Percentiles rank a stretch among this genome's conserved stretches.
Evolutionary conservation across 2,888 invertebrate genomes (phyloP).

Genomic region (Agrochola litura): DNA sequence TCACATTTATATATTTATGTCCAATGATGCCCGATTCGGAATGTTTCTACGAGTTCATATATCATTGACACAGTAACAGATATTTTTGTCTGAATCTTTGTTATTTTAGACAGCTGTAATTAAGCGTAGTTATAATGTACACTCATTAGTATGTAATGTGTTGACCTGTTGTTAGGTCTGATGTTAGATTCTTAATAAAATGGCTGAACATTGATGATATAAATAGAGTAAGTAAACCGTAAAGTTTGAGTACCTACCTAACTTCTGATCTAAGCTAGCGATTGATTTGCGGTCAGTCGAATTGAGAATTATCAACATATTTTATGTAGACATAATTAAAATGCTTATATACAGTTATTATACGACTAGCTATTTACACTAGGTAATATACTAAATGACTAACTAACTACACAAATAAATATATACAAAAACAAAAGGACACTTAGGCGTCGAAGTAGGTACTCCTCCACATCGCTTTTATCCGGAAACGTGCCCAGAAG

Average conservation of each 20-base stretch:
- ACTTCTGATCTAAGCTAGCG: neutral
- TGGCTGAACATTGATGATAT: neutral
- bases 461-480: neutral
- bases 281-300: constrained; percentile 3
- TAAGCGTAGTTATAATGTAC: neutral
- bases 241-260: neutral
- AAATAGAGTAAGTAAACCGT: neutral
- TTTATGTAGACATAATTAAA: neutral
- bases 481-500: neutral
- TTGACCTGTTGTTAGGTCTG: neutral
- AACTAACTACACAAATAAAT: neutral
- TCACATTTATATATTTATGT: constrained; percentile 79
- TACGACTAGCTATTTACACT: neutral
- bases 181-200: neutral
- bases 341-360: neutral
- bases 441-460: neutral
- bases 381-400: neutral
- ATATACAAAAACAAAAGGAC: neutral
- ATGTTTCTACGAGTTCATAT: constrained; percentile 63
- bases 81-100: constrained; percentile 54
- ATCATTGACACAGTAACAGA: constrained; percentile 54
- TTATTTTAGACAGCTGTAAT: constrained; percentile 31
- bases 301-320: neutral
- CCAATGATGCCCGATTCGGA: constrained; percentile 78
- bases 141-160: neutral